Base-by-base conservation (phyloP, 2,888 invertebrate genomes). In the Leistus spinibarbis region DNA sequence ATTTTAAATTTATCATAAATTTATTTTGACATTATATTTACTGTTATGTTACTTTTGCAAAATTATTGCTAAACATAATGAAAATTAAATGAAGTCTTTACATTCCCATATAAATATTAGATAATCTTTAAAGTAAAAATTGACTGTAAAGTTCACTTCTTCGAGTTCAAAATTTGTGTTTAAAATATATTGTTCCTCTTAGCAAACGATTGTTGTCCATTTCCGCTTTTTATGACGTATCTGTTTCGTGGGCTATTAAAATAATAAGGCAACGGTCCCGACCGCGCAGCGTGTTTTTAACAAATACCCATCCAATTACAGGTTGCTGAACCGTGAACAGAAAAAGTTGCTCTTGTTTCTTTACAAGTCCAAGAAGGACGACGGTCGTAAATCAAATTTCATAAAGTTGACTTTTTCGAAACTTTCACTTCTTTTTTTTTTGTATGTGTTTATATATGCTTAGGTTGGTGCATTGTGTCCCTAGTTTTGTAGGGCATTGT, bases 341-440 rank as follows among this genome's bases (percentile, higher is more conserved):
- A 22, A 68, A 76, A 73, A 53, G 60, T 65, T 77, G 72, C 77
- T 78, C 71, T 77, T 65, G 76, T 76, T 40, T 79, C 79, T 79
- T 77, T 76, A 75, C 80, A 82, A 77, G 70, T 76, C 73, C 60
- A 60, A 60, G 20, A 5, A 17, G 60, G 60, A 40, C 40, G 74
- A 53, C 68, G 67, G 77, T 77, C 83, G 79, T 85, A 84, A 85
- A 85, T 85, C 85, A 84, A 84, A 83, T 82, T 84, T 83, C 82
- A 82, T 82, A 82, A 80, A 84, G 82, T 82, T 81, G 81, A 81
- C 82, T 82, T 83, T 83, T 83, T 82, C 80, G 24, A 75, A 83
- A 84, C 84, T 85, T 84, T 84, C 84, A 83, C 84, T 84, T 82
- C 80, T 77, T 66, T 64, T 82, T 80, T 77, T 66, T 64, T 23